Base-by-base conservation (phyloP, 2,797 vertebrate species). In the Kryptolebias ocellatus region DNA sequence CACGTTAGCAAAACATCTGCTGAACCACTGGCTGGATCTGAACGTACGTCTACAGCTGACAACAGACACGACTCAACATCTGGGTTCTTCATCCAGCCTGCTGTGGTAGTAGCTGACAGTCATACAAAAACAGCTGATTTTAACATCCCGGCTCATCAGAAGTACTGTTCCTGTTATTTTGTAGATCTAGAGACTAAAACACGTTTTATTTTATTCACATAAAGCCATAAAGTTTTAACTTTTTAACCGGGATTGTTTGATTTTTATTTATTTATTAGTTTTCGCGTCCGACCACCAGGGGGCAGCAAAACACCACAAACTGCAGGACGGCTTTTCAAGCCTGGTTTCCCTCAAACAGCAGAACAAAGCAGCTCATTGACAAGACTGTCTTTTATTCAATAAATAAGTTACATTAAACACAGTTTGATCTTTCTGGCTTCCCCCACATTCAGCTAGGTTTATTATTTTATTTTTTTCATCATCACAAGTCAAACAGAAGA, bases 401-500 rank as follows among this genome's bases (percentile, higher is more conserved):
- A 98, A 99, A 98, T 98, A 98, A 98, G 96, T 96, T 96, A 98
- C 96, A 97, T 86, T 96, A 96, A 92, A 93, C 87, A 90, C 86
- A 90, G 77, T 90, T 93, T 89, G 85, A 92, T 91, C 87, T 90
- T 80, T 91, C 90, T 84, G 88, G 87, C 76, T 87, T 83, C 79
- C 65, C 78, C 80, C 70, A 24, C 20, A 78, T 82, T 90, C 67
- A 79, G 83, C 74, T 84, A 72, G 83, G 82, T 78, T 53, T 57
- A 68, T 44, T 59, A 65, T 72, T 64, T 74, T 56, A 70, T 81
- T 86, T 0, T 39, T 83, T 81, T 24, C 79, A 84, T 70, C 68
- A 77, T 88, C 74, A 90, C 79, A 80, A 80, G 64, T 83, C 75
- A 86, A 89, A 51, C 88, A 77, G 75, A 90, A 92, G 84, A 92